phyloP scores from a whole-genome alignment of 2,113 vertebrate species.

The Periophthalmodon schlosseri region DNA sequence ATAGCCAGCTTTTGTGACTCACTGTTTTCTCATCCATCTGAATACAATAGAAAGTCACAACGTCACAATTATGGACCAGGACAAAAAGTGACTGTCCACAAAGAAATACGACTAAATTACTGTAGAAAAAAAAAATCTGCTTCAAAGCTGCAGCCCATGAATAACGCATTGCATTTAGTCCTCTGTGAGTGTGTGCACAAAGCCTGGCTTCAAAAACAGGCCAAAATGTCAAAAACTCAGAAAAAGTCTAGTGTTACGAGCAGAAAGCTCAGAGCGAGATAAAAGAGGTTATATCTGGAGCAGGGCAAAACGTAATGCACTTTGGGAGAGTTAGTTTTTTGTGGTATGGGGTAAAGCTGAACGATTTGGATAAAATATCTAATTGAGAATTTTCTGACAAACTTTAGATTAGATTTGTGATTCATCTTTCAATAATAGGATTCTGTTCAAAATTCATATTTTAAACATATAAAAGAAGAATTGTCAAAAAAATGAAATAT shows the following conservation, averaged over 20 bases:
- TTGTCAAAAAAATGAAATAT: no score
- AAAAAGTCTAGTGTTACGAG: slow-evolving; percentile 14
- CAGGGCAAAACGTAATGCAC: not conserved
- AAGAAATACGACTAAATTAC: not conserved
- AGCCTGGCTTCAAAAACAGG: slow-evolving; percentile 28
- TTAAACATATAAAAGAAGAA: no score
- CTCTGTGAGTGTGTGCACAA: slow-evolving; percentile 11
- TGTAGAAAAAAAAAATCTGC: not conserved
- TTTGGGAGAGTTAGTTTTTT: not conserved
- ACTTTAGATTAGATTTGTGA: no score
- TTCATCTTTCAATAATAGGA: no score
- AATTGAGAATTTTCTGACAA: no score
- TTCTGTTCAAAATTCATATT: no score
- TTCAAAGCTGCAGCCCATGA: slow-evolving; percentile 20
- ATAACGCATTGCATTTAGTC: slow-evolving; percentile 24
- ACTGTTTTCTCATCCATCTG: not conserved
- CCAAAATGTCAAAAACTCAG: slow-evolving; percentile 28
- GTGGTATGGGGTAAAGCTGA: not conserved
- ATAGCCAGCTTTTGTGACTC: not conserved
- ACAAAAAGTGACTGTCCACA: not conserved
- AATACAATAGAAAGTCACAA: not conserved
- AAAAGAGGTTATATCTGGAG: slow-evolving; percentile 6
- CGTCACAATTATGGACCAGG: not conserved
- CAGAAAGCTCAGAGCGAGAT: slow-evolving; percentile 16
- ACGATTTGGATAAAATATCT: no score